phyloP scores from a whole-genome alignment of 2,113 vertebrate species.

The Hiodon alosoides region DNA sequence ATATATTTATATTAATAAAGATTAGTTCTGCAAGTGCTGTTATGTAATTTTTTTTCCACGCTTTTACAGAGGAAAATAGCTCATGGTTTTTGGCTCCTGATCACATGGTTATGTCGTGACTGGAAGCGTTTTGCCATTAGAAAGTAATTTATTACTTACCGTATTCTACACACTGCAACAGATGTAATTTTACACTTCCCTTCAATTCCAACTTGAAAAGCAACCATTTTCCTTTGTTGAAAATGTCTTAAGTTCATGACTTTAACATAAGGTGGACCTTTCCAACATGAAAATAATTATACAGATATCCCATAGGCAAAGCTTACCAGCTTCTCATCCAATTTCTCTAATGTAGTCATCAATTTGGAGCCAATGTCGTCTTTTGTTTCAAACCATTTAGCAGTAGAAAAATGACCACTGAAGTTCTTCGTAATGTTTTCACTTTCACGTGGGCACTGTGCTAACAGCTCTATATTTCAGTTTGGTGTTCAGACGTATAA shows the following conservation, averaged over 20 bases:
- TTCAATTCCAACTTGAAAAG: constrained; percentile 11
- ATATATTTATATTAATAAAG: constrained; percentile 4
- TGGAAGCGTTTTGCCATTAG: constrained; percentile 3
- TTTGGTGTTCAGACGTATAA: background rate
- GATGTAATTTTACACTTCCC: constrained; percentile 18
- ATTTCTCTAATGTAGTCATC: background rate
- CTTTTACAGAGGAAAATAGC: background rate
- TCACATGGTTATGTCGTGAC: constrained; percentile 19
- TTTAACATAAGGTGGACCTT: constrained; percentile 1
- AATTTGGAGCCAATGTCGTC: background rate
- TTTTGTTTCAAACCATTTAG: background rate
- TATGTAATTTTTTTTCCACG: background rate
- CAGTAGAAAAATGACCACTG: background rate
- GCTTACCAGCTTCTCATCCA: background rate
- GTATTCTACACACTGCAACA: constrained; percentile 3
- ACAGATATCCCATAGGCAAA: background rate
- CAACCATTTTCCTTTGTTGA: constrained; percentile 10
- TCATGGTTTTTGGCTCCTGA: constrained; percentile 14
- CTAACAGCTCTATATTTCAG: background rate
- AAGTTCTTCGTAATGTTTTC: background rate
- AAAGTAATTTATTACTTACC: constrained; percentile 13
- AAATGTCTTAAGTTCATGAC: background rate
- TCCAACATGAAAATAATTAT: constrained; percentile 1
- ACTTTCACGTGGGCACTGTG: background rate
- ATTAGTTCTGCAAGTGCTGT: background rate